These are phyloP conservation scores for Lordiphosa andalusiaca DNA, from an alignment of 2,888 invertebrate genomes.

Conservation along the genomic window DNA sequence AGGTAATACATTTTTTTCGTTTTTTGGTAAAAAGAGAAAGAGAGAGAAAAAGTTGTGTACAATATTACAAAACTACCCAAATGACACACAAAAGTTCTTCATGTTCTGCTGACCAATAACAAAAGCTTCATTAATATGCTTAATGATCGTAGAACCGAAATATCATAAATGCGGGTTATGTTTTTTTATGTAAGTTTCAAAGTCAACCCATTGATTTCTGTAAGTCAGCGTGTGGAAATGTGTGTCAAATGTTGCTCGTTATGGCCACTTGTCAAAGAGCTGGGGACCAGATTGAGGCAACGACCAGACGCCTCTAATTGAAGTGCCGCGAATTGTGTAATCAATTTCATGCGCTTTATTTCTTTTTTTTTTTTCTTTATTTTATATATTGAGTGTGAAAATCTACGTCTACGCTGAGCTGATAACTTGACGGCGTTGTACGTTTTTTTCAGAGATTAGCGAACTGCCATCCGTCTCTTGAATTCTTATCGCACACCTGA, in stretches of 20 bases:
- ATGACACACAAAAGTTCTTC: neutral
- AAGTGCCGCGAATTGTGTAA: slow-evolving; percentile 45
- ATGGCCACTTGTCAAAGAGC: slow-evolving; percentile 14
- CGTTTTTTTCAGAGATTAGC: slow-evolving; percentile 12
- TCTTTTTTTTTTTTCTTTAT: slow-evolving; percentile 22
- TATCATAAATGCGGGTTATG: slow-evolving; percentile 2
- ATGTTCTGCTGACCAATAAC: slow-evolving; percentile 5
- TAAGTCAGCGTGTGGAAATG: slow-evolving; percentile 1
- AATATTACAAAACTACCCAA: neutral
- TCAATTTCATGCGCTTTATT: slow-evolving; percentile 28
- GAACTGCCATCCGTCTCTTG: slow-evolving; percentile 13
- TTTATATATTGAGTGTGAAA: slow-evolving; percentile 16
- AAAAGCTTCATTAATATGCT: slow-evolving; percentile 13
- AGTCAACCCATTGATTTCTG: slow-evolving; percentile 7
- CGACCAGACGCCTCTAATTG: slow-evolving; percentile 41
- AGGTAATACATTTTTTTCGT: slow-evolving; percentile 50
- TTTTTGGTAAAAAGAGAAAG: slow-evolving; percentile 10
- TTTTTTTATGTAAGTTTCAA: slow-evolving; percentile 19
- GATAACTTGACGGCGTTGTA: slow-evolving; percentile 21
- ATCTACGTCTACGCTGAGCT: slow-evolving; percentile 11
- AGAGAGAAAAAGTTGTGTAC: neutral
- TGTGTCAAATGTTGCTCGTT: slow-evolving; percentile 20
- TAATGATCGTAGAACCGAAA: slow-evolving; percentile 15
- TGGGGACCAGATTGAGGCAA: slow-evolving; percentile 17
- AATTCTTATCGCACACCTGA: slow-evolving; percentile 3